Evolutionary conservation across 2,797 vertebrate species (phyloP), one percentile per base, ranked within the genome.

Genomic region (Acrocephalus scirpaceus): DNA sequence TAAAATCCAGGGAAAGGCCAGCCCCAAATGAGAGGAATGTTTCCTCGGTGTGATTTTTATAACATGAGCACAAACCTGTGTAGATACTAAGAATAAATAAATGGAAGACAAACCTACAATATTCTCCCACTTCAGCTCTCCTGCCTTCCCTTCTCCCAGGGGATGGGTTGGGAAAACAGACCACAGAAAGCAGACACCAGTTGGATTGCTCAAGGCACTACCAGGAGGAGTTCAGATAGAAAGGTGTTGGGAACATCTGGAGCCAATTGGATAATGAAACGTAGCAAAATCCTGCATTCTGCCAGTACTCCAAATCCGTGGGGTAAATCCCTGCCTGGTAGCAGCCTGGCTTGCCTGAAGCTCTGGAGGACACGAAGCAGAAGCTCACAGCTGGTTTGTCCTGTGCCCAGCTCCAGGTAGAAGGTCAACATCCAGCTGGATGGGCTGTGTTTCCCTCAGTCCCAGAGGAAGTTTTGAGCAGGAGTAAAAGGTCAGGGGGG

Each of bases 171-270:
- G 66, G 64, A 74, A 76, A 87, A 88, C 38, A 88, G 69, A 50
- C 50, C 53, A 30, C 38, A 48, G 5, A 75, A 50, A 79, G 74
- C 58, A 92, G 74, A 6, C 84, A 85, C 34, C 36, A 90, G 62
- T 22, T 87, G 80, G 93, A 70, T 72, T 76, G 95, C 95, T 85
- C 36, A 89, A 62, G 94, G 94, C 92, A 85, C 51, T 25, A 89
- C 89, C 89, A 92, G 94, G 48, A 92, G 89, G 60, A 70, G 91
- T 53, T 84, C 60, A 51, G 71, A 70, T 3, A 51, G 84, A 21
- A 56, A 58, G 56, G 50, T 65, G 51, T 4, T 66, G n/a, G 76
- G 70, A 94, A 78, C 53, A 65, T 40, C 36, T 4, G 21, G 30
- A 93, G 77, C 61, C 94, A 93, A 62, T 0, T 34, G 56, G 81